Evolutionary conservation across 2,797 vertebrate species (phyloP).

Genomic region (Semaprochilodus insignis): DNA sequence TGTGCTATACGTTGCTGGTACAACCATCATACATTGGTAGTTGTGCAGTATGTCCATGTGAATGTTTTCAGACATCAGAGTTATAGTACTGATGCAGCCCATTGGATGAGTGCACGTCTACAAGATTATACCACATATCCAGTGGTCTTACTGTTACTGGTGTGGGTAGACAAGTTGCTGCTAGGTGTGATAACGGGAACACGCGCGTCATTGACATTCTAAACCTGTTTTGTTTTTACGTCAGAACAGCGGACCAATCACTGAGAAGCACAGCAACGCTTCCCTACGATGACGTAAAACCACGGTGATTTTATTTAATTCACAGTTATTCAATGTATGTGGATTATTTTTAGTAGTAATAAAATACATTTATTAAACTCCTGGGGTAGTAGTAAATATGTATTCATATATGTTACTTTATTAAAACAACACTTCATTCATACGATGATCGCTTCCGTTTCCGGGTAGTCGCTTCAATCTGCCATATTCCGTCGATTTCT

Average conservation of each 20-base stretch:
- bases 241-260: conserved; percentile 17
- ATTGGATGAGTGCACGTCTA: too few relatives aligned
- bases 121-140: not conserved
- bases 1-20: too few relatives aligned
- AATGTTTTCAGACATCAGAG: too few relatives aligned
- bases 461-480: conserved; percentile 59
- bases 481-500: conserved; percentile 59
- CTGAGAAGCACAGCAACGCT: not conserved
- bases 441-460: conserved; percentile 54
- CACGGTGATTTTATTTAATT: not conserved
- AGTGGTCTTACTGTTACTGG: not conserved
- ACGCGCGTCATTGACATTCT: not conserved
- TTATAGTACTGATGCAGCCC: too few relatives aligned
- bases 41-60: too few relatives aligned
- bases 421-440: not conserved
- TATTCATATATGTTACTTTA: not conserved
- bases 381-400: not conserved
- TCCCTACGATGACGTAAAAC: not conserved
- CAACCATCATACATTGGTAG: too few relatives aligned
- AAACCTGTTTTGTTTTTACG: not conserved
- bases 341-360: not conserved
- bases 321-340: not conserved
- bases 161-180: too few relatives aligned
- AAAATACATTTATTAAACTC: not conserved
- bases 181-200: not conserved